phyloP scores from a whole-genome alignment of 2,888 invertebrate genomes.

The Drosophila planitibia region DNA sequence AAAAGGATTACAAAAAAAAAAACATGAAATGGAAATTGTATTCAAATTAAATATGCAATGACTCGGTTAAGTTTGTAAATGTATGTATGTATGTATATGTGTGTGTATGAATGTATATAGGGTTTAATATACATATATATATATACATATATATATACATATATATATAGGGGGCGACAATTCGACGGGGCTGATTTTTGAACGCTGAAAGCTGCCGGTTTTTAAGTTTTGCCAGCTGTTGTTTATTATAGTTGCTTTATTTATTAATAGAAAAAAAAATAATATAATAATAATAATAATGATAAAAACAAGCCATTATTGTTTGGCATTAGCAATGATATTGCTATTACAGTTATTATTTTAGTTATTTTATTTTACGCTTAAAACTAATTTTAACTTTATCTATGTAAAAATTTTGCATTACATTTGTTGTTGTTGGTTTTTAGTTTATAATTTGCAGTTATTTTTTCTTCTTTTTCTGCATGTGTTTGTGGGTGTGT shows the following conservation, averaged over 20 bases:
- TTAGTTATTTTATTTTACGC: conserved; percentile 55
- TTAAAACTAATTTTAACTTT: conserved; percentile 69
- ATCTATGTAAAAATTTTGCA: conserved; percentile 71
- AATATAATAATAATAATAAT: conserved; percentile 53
- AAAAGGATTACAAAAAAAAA: conserved; percentile 8
- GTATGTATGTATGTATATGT: conserved; percentile 2
- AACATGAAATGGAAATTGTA: conserved; percentile 15
- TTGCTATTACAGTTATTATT: conserved; percentile 68
- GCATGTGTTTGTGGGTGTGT: conserved; percentile 9
- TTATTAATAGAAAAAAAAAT: conserved; percentile 50
- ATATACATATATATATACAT: conserved; percentile 8
- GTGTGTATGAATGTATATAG: conserved; percentile 7
- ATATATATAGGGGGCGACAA: conserved; percentile 7
- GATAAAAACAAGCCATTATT: conserved; percentile 62
- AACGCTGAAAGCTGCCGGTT: conserved; percentile 32
- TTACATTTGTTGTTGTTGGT: conserved; percentile 27
- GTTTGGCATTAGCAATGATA: conserved; percentile 56
- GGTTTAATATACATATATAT: neutral
- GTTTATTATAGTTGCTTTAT: conserved; percentile 46
- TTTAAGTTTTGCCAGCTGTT: conserved; percentile 24
- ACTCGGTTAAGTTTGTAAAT: conserved; percentile 15
- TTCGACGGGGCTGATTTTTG: conserved; percentile 13
- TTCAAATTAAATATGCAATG: conserved; percentile 38
- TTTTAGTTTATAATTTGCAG: conserved; percentile 25
- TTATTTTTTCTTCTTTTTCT: neutral